Evolutionary conservation across 2,797 vertebrate species (phyloP), one percentile per base, ranked within the genome.

Genomic region (Manis pentadactyla): DNA sequence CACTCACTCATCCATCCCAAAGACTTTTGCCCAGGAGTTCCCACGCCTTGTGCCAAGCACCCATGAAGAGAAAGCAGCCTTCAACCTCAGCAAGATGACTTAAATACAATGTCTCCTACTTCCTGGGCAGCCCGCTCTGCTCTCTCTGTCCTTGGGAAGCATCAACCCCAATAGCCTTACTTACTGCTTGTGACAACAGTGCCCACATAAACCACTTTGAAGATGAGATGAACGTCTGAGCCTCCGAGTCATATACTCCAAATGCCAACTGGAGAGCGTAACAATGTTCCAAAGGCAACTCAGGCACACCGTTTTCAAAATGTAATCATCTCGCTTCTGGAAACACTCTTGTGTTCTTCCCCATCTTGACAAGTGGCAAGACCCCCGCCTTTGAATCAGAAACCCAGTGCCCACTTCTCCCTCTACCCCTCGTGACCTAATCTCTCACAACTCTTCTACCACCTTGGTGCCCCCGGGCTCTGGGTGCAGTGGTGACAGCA

Each of bases 351-450:
- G 68, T 29, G 2, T 14, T 75, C 46, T n/a, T 34, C 34, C 69
- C 55, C 0, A 18, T 61, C 37, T 57, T 12, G 63, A 77, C 18
- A 19, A 42, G 42, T 9, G 27, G 25, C 55, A 7, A 9, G 13
- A 5, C 18, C 39, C 17, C 78, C 25, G 31, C 68, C 17, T 8
- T 17, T 29, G 31, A 37, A 10, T 34, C 42, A 78, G 94, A 71
- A 79, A 31, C 25, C 37, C 17, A 37, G 55, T 55, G 9, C 46
- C 74, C 25, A 6, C 15, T 5, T 75, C 25, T 57, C 9, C 79
- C 37, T 23, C 23, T 55, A 1, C 34, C 21, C 21, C 15, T 9
- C 2, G 53, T 0, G 7, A 79, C n/a, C 0, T 2, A 5, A 0
- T 1, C 55, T 37, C 75, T 75, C 85, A 51, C 2, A 27, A 10